Evolutionary conservation across 2,888 invertebrate species (phyloP), one percentile per base, ranked within the genome.

Genomic region (Cephus runcator): DNA sequence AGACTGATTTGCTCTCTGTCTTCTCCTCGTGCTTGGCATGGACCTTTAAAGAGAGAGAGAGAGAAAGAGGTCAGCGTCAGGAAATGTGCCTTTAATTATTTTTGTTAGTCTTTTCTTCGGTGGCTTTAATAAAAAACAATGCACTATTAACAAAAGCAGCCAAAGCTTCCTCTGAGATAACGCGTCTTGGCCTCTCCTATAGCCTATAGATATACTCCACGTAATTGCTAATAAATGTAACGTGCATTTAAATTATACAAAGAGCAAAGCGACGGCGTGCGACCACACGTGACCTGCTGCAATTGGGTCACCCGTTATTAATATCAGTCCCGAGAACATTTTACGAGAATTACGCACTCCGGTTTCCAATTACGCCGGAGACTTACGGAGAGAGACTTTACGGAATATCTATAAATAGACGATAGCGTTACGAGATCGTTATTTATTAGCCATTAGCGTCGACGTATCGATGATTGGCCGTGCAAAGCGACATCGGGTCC

Each of bases 21-120:
- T 98, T 98, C 93, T 99, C 99, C 92, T 99, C 98, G 93, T 99
- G 99, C 92, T 98, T 98, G 81, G 99, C 99, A 91, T 98, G 98
- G 76, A 98, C 98, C 98, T 98, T 93, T 76, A 94, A 93, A 85
- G 80, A 81, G 71, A 35, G 35, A 35, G 35, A 35, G 35, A 35
- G 12, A 56, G 23, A 40, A 40, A 23, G 23, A 56, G 2, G 9
- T 56, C 3, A 56, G 9, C 2, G 6, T 56, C 6, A 23, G 2
- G 2, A 69, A 11, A 31, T 31, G 69, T 31, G 31, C 6, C 30
- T 30, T 12, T 35, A 0, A 35, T 35, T 35, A 3, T 35, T 35
- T 12, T 35, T 12, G 35, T 12, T 30, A 30, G 11, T 30, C 9
- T 30, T 30, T 1, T 11, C 11, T 34, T 11, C 11, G 1, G 34